Evolutionary conservation across 1,140 invertebrate genomes (phyloP).

Genomic region (Kradibia gibbosae): DNA sequence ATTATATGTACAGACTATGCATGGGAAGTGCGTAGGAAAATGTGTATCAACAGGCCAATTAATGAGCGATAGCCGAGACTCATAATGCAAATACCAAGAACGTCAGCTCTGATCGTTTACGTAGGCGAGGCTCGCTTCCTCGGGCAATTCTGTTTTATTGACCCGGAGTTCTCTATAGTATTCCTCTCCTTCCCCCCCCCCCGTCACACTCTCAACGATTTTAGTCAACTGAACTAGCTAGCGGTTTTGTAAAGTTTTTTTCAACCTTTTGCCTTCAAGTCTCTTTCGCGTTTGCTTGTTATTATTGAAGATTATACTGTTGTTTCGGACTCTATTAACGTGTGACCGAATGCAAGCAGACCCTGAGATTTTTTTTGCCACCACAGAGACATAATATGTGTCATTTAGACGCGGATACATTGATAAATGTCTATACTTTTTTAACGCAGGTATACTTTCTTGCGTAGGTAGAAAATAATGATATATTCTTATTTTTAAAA

Average conservation of each 20-base stretch:
- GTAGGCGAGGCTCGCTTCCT: neutral
- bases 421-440: too few relatives aligned
- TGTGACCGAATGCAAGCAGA: slow-evolving; percentile 10
- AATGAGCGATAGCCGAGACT: slow-evolving; percentile 44
- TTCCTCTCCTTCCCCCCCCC: neutral
- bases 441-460: too few relatives aligned
- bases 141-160: neutral
- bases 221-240: too few relatives aligned
- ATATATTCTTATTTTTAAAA: neutral
- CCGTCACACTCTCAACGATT: too few relatives aligned
- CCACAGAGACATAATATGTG: too few relatives aligned
- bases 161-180: neutral
- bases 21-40: neutral
- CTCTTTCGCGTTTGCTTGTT: slow-evolving; percentile 21
- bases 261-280: neutral
- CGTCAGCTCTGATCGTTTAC: neutral
- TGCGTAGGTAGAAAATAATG: too few relatives aligned
- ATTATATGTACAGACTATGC: slow-evolving; percentile 1
- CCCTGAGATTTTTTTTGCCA: neutral
- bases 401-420: too few relatives aligned
- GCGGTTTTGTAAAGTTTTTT: neutral
- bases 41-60: slow-evolving; percentile 40
- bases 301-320: slow-evolving; percentile 13
- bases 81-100: slow-evolving; percentile 6
- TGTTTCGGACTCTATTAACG: neutral